phyloP scores from a whole-genome alignment of 30 jellyfish, hydroid and myxozoan species.

The Mastigias papua region DNA sequence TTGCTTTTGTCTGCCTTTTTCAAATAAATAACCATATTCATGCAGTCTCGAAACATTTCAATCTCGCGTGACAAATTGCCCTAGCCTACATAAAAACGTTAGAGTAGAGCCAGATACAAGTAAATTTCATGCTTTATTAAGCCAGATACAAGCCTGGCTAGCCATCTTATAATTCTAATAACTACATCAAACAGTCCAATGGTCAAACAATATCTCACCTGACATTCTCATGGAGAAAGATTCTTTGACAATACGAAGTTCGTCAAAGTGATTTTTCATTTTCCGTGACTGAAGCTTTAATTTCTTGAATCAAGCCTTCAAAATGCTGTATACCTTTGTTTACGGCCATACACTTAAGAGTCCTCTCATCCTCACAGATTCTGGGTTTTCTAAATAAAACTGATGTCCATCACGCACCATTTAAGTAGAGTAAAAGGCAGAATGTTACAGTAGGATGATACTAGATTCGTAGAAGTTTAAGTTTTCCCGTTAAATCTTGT shows the following conservation, averaged over 20 bases:
- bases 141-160: neutral
- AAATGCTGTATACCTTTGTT: neutral
- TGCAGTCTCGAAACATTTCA: neutral
- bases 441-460: too few relatives aligned
- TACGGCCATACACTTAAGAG: neutral
- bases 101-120: conserved; percentile 61
- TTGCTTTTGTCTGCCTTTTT: neutral
- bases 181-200: too few relatives aligned
- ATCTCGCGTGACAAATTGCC: conserved; percentile 54
- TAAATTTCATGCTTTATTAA: neutral
- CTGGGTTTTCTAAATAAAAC: too few relatives aligned
- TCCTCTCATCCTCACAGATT: too few relatives aligned
- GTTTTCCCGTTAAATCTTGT: too few relatives aligned
- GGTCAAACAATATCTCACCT: too few relatives aligned
- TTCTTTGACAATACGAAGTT: neutral
- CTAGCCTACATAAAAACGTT: conserved; percentile 2
- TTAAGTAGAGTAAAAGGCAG: too few relatives aligned
- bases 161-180: too few relatives aligned
- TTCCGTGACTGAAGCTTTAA: neutral
- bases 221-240: too few relatives aligned
- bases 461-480: too few relatives aligned
- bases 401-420: neutral
- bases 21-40: neutral
- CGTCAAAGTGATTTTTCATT: too few relatives aligned
- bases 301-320: neutral